Evolutionary conservation across 2,888 invertebrate species (phyloP).

Genomic region (Pristionchus exspectatus): DNA sequence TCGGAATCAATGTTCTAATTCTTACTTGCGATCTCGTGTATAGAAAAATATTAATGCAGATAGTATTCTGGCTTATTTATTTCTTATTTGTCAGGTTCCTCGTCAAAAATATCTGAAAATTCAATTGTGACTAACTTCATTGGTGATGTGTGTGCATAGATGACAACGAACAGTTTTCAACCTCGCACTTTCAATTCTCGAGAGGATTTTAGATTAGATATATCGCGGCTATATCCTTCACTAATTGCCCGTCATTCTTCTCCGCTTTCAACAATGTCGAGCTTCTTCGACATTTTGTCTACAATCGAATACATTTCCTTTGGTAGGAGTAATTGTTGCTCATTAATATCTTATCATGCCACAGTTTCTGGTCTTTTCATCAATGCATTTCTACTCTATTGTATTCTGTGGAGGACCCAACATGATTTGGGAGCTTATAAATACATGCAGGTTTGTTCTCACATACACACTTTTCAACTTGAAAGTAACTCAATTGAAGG

Average conservation of each 20-base stretch:
- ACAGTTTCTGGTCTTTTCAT: neutral
- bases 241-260: neutral
- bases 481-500: neutral
- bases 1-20: too few species aligned
- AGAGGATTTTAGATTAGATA: neutral
- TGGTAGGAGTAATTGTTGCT: neutral
- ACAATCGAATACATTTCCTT: constrained; percentile 1
- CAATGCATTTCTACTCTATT: neutral
- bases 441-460: neutral
- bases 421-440: neutral
- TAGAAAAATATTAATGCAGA: too few species aligned
- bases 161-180: too few species aligned
- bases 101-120: too few species aligned
- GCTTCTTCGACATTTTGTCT: constrained; percentile 3
- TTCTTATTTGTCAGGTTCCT: too few species aligned
- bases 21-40: too few species aligned
- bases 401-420: neutral
- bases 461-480: neutral
- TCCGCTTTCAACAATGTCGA: neutral
- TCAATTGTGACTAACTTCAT: too few species aligned
- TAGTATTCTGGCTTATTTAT: too few species aligned
- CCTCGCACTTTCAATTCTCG: neutral
- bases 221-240: neutral
- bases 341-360: neutral
- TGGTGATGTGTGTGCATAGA: too few species aligned